These are phyloP conservation scores for Agonopterix subpropinquella DNA, from an alignment of 2,888 invertebrate species.

Conservation along the genomic window DNA sequence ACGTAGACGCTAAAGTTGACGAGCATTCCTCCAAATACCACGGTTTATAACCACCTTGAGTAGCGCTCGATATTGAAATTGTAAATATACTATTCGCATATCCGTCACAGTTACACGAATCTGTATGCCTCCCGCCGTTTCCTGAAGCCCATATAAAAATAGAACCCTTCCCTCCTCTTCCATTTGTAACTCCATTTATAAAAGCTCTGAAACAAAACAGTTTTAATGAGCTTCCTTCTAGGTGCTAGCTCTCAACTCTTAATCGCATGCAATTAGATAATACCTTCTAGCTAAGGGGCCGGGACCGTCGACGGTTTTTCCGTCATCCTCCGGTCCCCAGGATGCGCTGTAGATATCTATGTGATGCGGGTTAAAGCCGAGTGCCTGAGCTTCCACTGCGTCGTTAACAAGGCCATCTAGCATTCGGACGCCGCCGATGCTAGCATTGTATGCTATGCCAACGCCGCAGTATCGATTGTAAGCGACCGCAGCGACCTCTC, in stretches of 20 bases:
- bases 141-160: slow-evolving; percentile 99
- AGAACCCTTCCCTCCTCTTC: slow-evolving; percentile 93
- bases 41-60: slow-evolving; percentile 95
- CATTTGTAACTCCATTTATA: slow-evolving; percentile 94
- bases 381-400: slow-evolving; percentile 94
- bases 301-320: slow-evolving; percentile 97
- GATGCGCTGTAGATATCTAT: slow-evolving; percentile 98
- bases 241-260: slow-evolving; percentile 27
- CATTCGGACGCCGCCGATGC: slow-evolving; percentile 98
- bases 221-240: slow-evolving; percentile 56
- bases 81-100: slow-evolving; percentile 99
- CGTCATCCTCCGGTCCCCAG: slow-evolving; percentile 98
- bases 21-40: slow-evolving; percentile 99
- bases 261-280: slow-evolving; percentile 39
- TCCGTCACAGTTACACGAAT: slow-evolving; percentile 99
- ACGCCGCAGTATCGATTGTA: slow-evolving; percentile 98
- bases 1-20: slow-evolving; percentile 98
- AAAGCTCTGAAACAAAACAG: slow-evolving; percentile 82
- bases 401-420: slow-evolving; percentile 98
- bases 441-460: slow-evolving; percentile 97
- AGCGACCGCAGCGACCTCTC: slow-evolving; percentile 97
- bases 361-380: slow-evolving; percentile 94
- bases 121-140: slow-evolving; percentile 95
- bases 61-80: slow-evolving; percentile 97
- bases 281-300: slow-evolving; percentile 89